Conservation (phyloP, 2,113 vertebrate genomes). For the Colinus virginianus region DNA sequence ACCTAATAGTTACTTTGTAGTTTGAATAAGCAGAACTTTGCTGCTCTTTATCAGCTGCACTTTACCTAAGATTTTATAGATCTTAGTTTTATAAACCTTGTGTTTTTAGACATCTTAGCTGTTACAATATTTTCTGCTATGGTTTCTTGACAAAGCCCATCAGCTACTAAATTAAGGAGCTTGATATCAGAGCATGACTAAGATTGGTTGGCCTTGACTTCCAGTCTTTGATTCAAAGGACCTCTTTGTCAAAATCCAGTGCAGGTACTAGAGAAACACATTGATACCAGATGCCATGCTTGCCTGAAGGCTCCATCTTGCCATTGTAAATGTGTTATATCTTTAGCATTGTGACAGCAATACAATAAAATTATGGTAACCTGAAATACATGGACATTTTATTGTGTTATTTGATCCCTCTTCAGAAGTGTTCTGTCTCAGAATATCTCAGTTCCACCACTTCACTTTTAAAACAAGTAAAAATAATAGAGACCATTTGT, state of each 20-base stretch:
- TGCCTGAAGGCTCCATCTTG: background rate
- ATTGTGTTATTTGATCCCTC: background rate
- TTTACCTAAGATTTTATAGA: background rate
- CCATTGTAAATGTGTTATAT: background rate
- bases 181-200: background rate
- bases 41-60: background rate
- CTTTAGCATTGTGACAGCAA: background rate
- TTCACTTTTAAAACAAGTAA: conserved; percentile 14
- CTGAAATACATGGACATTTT: background rate
- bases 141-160: background rate
- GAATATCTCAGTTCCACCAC: background rate
- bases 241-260: background rate
- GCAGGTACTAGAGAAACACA: background rate
- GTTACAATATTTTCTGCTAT: background rate
- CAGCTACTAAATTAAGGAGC: background rate
- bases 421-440: background rate
- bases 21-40: conserved; percentile 3
- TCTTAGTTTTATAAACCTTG: background rate
- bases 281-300: background rate
- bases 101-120: background rate
- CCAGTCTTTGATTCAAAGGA: background rate
- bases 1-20: background rate
- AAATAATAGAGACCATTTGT: conserved; percentile 13
- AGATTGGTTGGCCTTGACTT: background rate
- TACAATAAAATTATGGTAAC: background rate